Evolutionary conservation across 2,797 vertebrate genomes (phyloP).

Genomic region (Mus spretus): DNA sequence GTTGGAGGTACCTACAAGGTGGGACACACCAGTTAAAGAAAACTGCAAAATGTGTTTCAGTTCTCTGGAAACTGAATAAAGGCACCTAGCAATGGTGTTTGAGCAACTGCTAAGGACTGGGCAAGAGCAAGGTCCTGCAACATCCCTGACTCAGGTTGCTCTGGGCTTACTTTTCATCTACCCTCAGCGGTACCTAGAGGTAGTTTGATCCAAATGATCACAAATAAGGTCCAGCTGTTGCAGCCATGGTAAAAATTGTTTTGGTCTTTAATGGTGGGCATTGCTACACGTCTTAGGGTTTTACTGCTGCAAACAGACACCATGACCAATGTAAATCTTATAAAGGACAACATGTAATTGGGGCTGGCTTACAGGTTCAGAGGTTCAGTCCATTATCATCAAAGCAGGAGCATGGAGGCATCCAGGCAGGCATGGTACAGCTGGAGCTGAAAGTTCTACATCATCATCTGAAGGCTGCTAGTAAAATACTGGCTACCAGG

Average conservation of each 20-base stretch:
- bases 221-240: not conserved
- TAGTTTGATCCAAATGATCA: not conserved
- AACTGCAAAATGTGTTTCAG: not conserved
- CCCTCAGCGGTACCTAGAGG: not conserved
- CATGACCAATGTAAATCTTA: too few relatives aligned
- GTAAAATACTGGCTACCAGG: too few relatives aligned
- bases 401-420: too few relatives aligned
- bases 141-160: not conserved
- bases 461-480: too few relatives aligned
- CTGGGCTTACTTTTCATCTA: not conserved
- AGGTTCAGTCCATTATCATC: too few relatives aligned
- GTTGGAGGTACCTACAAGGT: not conserved
- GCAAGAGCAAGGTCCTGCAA: not conserved
- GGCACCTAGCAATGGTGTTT: not conserved
- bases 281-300: too few relatives aligned
- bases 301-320: too few relatives aligned
- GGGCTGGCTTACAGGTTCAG: too few relatives aligned
- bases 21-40: not conserved
- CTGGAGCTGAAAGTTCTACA: too few relatives aligned
- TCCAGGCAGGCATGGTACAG: too few relatives aligned
- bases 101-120: not conserved
- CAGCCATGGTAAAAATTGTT: not conserved
- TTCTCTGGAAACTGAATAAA: not conserved
- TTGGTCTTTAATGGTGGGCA: not conserved
- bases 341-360: too few relatives aligned